Conservation (phyloP, 2,888 invertebrate species). For the Sylvicola cinctus region DNA sequence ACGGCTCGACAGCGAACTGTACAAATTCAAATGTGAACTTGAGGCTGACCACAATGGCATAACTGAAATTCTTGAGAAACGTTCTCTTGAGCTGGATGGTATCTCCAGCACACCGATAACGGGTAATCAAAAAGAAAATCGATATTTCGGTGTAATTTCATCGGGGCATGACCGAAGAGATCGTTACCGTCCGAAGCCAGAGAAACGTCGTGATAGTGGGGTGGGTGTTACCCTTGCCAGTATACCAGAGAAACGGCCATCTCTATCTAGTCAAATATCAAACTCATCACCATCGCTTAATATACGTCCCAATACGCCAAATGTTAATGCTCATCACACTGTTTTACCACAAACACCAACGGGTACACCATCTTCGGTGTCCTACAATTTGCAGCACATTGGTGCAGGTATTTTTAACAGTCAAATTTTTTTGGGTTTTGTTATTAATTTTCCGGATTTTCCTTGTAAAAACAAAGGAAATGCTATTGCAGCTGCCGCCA, state of each 20-base stretch:
- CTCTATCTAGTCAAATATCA: constrained; percentile 9
- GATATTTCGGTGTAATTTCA: constrained; percentile 29
- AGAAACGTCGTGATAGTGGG: constrained; percentile 51
- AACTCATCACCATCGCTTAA: constrained; percentile 19
- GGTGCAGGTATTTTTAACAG: constrained; percentile 42
- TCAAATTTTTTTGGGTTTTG: not conserved
- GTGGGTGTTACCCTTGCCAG: constrained; percentile 18
- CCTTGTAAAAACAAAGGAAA: constrained; percentile 28
- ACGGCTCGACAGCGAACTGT: constrained; percentile 67
- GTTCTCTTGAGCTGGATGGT: constrained; percentile 75
- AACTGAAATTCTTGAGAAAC: constrained; percentile 83
- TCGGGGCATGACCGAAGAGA: constrained; percentile 6
- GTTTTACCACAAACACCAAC: constrained; percentile 15
- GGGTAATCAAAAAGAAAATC: constrained; percentile 68
- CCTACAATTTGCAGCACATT: constrained; percentile 58
- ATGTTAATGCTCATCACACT: constrained; percentile 6
- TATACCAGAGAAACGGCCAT: constrained; percentile 17
- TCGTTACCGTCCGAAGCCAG: constrained; percentile 37
- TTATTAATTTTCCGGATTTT: not conserved
- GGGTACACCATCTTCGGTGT: constrained; percentile 20
- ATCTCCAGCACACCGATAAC: constrained; percentile 27
- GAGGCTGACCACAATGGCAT: constrained; percentile 98
- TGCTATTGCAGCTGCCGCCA: constrained; percentile 84
- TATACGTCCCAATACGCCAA: constrained; percentile 10
- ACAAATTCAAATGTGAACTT: constrained; percentile 95